Conservation (phyloP, 2,113 vertebrate species). For the Silurus meridionalis region DNA sequence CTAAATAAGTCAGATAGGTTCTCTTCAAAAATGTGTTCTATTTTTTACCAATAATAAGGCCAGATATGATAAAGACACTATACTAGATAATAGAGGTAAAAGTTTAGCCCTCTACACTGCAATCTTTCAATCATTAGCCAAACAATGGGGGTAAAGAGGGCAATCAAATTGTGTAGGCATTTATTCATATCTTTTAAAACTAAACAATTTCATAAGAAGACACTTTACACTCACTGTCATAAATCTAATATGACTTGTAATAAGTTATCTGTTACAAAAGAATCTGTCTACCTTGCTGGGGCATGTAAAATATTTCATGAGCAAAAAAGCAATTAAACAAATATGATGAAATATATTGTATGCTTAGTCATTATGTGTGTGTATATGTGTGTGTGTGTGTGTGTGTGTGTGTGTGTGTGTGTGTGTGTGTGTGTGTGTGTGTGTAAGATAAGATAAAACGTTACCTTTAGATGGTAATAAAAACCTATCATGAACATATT, state of each 20-base stretch:
- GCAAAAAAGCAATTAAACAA: neutral
- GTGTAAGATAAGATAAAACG: constrained; percentile 20
- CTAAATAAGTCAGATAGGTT: neutral
- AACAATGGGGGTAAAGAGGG: neutral
- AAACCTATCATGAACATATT: constrained; percentile 9
- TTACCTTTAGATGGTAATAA: constrained; percentile 31
- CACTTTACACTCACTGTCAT: neutral
- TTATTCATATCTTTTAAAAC: neutral
- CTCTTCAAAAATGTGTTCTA: neutral
- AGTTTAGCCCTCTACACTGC: neutral
- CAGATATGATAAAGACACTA: neutral
- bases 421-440: neutral
- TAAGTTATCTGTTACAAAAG: neutral
- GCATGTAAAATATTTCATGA: neutral
- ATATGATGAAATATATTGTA: neutral
- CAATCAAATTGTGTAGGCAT: neutral
- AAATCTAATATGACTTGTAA: neutral
- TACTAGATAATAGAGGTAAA: neutral
- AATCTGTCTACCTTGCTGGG: neutral
- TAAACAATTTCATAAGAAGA: neutral
- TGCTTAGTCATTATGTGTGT: constrained; percentile 5
- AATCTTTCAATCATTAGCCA: constrained; percentile 25
- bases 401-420: too few species aligned
- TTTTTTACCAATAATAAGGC: neutral
- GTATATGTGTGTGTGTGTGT: too few species aligned